Base-by-base conservation (phyloP, 2,888 invertebrate genomes). In the Xylophagus ater region DNA sequence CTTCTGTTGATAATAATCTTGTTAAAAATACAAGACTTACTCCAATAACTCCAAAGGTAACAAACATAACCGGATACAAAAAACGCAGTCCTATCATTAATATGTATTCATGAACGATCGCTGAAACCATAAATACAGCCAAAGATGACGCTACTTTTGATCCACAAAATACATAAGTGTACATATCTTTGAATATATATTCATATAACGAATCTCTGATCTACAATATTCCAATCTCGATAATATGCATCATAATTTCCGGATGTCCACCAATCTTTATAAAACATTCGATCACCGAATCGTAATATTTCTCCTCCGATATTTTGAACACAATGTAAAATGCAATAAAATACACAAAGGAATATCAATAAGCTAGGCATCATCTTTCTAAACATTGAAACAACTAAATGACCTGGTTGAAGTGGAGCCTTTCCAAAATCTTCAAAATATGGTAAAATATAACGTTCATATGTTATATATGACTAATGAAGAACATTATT, bases 181-280 rank as follows among this genome's bases (percentile, higher is more conserved):
- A 69, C 7, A 70, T 52, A 30, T 89, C 92, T 52, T 76, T 78
- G 64, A 89, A 92, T 42, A 97, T 72, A 61, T 94, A 90, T 4
- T 79, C 78, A 52, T 89, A 85, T 1, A 96, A 70, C 93, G 93
- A 97, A 50, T 90, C 88, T 59, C n/a, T 94, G 86, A 0, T 96
- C 92, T 0, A 94, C 81, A 12, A 87, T 74, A 61, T 97, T 97
- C 96, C 96, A 96, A 4, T 83, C 83, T n/a, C 92, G 76, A 62
- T 87, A 94, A 62, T 81, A 96, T 10, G 69, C 71, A 0, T 78
- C 76, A 62, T 80, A 92, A n/a, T 78, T 77, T 1, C 79, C 77
- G 3, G 81, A 76, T 37, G 86, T 92, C 96, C 94, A 96, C 94
- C 94, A 96, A 79, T 92, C 78, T 65, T 76, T 75, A 57, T 89